A percentile compares a stretch with the other conserved stretches of the same genome.
These are phyloP conservation scores for Mergus octosetaceus DNA, from an alignment of 2,797 vertebrate species.

Conservation along the genomic window DNA sequence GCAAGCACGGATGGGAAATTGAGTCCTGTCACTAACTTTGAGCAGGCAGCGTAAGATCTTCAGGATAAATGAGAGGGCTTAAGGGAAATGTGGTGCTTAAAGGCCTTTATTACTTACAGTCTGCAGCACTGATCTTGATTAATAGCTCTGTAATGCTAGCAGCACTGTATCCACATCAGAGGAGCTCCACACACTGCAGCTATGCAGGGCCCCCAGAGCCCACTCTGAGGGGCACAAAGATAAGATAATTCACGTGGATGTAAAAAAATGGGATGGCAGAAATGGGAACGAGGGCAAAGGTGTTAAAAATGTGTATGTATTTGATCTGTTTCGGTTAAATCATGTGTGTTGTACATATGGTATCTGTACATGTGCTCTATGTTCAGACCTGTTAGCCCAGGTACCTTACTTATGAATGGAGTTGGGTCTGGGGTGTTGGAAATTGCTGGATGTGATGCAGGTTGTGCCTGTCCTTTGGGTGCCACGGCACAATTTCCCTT, in stretches of 20 bases:
- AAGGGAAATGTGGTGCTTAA: not conserved
- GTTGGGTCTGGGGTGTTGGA: not conserved
- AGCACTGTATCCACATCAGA: not conserved
- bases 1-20: not conserved
- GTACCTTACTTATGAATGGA: rapidly evolving
- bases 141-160: not conserved
- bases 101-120: not conserved
- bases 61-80: not conserved
- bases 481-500: not conserved
- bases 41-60: not conserved
- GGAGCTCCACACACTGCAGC: not conserved
- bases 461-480: not conserved
- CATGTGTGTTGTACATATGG: not conserved
- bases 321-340: not conserved
- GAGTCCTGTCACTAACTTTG: conserved; percentile 6
- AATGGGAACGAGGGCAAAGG: not conserved
- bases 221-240: not conserved
- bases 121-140: not conserved
- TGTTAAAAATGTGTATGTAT: not conserved
- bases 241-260: not conserved
- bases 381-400: not conserved
- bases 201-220: not conserved
- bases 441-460: not conserved
- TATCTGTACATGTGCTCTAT: too few species aligned
- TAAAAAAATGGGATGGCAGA: not conserved